These are phyloP conservation scores for Rostratula benghalensis DNA, from an alignment of 2,113 vertebrate genomes.

Conservation along the genomic window DNA sequence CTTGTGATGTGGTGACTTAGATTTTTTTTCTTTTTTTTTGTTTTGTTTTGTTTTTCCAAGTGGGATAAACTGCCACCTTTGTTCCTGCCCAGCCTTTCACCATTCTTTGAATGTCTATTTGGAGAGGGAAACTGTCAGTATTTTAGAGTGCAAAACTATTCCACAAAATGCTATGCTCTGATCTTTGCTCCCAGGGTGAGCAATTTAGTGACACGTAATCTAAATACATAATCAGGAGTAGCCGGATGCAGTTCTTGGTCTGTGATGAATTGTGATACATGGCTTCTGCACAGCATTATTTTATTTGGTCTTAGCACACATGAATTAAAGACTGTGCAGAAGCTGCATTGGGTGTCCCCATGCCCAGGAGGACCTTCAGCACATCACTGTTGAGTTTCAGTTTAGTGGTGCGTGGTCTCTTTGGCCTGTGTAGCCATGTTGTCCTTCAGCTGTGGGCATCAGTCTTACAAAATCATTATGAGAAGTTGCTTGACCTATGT, in stretches of 20 bases:
- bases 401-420: not conserved
- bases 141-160: conserved; percentile 31
- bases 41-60: conserved; percentile 7
- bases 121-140: conserved; percentile 62
- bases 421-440: conserved; percentile 17
- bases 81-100: conserved; percentile 64
- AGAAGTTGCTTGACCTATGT: not conserved
- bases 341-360: not conserved
- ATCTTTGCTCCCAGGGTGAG: conserved; percentile 28
- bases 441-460: not conserved
- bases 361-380: not conserved
- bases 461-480: not conserved
- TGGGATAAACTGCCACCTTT: conserved; percentile 75
- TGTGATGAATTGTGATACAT: not conserved
- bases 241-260: conserved; percentile 38
- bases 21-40: conserved; percentile 9
- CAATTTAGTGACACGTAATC: not conserved
- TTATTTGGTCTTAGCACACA: conserved; percentile 29
- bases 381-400: not conserved
- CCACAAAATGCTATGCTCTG: not conserved
- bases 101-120: conserved; percentile 53
- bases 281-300: conserved; percentile 3
- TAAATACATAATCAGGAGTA: conserved; percentile 2
- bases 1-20: conserved; percentile 79
- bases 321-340: not conserved